A percentile compares a stretch with the other conserved stretches of the same genome.
Evolutionary conservation across 2,888 invertebrate species (phyloP).

Genomic region (Megalurothrips usitatus): DNA sequence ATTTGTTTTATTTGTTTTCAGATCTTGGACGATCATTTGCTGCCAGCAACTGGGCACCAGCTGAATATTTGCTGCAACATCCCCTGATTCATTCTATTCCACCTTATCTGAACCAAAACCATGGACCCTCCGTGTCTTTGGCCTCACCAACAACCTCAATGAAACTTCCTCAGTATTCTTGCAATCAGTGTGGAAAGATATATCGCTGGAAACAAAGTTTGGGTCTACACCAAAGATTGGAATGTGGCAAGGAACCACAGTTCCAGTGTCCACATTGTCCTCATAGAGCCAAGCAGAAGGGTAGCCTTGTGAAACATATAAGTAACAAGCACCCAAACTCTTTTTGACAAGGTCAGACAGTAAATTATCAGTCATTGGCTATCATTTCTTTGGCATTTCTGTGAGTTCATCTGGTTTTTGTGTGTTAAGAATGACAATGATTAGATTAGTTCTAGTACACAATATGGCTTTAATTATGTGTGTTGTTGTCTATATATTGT

Average conservation of each 20-base stretch:
- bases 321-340: slow-evolving; percentile 34
- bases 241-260: slow-evolving; percentile 44
- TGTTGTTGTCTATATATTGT: too few species aligned
- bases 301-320: slow-evolving; percentile 37
- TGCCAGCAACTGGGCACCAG: background rate
- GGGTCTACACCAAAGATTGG: slow-evolving; percentile 41
- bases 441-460: too few species aligned
- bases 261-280: slow-evolving; percentile 42
- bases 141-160: background rate
- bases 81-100: background rate
- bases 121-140: background rate
- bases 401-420: too few species aligned
- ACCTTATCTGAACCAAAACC: background rate
- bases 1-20: too few species aligned
- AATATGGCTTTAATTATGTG: too few species aligned
- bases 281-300: slow-evolving; percentile 37
- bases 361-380: background rate
- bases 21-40: background rate
- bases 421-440: too few species aligned
- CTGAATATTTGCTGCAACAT: background rate
- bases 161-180: background rate
- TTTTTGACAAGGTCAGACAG: background rate
- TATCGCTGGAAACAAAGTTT: slow-evolving; percentile 33
- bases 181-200: background rate
- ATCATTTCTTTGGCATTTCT: background rate